Evolutionary conservation across 1,140 invertebrate species (phyloP), one percentile per base, ranked within the genome.

Genomic region (Drosophila truncata): DNA sequence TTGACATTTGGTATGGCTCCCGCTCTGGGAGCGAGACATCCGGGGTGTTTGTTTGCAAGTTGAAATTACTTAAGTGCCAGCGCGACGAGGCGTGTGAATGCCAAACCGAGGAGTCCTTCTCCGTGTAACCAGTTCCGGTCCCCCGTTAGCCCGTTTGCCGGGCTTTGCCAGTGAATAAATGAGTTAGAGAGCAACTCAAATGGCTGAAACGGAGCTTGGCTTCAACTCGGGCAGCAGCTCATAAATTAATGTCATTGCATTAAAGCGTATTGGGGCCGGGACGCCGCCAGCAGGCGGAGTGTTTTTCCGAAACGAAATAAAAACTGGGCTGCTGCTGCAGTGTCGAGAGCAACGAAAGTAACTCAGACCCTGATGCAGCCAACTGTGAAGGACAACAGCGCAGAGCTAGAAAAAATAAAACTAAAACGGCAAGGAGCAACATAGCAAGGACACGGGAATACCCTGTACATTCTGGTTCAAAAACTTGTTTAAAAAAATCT

Each of bases 51-150:
- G 70, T 84, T 81, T 87, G 59, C 74, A 88, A 88, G 65, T 81
- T 74, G 64, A 85, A 90, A 88, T 88, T 85, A 78, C 85, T 81
- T 85, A 85, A 88, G 84, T 90, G 83, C 77, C 72, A 73, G 47
- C 41, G 78, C 74, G 82, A 81, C 80, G 77, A 82, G 66, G 65
- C 74, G 80, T 78, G 75, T 84, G 70, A 87, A 88, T 88, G 77
- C 76, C 62, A 77, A 72, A 57, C 66, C 33, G 39, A 71, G 37
- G 23, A 63, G 39, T 66, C 41, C 63, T 58, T 23, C 63, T 27
- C 35, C 35, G 35, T 23, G 55, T n/a, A 37, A 39, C 55, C 55
- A 42, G 16, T 39, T 57, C 31, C 33, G 20, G 23, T 39, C 3
- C 33, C 33, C 14, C 10, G 25, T 39, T 16, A 9, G 44, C 33